Percentiles rank a stretch among this genome's conserved stretches.
phyloP scores from a whole-genome alignment of 2,888 invertebrate genomes.

The Glyphotaelius pellucidus region DNA sequence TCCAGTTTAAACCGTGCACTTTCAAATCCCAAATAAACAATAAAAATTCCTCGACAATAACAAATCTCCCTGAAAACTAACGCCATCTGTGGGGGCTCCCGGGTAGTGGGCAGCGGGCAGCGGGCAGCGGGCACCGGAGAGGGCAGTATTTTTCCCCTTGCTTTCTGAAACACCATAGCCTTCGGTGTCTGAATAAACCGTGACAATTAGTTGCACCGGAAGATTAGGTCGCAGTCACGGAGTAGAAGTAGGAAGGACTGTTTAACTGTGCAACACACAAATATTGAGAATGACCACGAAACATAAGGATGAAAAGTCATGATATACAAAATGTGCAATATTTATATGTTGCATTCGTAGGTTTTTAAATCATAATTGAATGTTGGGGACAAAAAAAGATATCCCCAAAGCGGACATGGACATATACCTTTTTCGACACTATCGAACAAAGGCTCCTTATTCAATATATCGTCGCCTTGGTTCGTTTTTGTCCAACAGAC shows the following conservation, averaged over 20 bases:
- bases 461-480: too few relatives aligned
- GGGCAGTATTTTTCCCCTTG: slow-evolving; percentile 55
- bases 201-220: slow-evolving; percentile 59
- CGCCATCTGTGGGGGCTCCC: background rate
- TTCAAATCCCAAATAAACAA: background rate
- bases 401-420: too few relatives aligned
- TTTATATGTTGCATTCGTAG: too few relatives aligned
- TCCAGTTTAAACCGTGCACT: background rate
- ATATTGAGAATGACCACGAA: background rate
- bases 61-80: background rate
- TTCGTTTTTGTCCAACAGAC: too few relatives aligned
- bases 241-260: slow-evolving; percentile 21
- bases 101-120: background rate
- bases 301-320: too few relatives aligned
- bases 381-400: too few relatives aligned
- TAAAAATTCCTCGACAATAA: background rate
- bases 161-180: background rate
- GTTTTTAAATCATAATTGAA: too few relatives aligned
- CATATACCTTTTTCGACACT: too few relatives aligned
- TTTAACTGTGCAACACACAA: background rate
- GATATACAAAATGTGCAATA: too few relatives aligned
- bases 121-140: slow-evolving; percentile 5
- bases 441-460: too few relatives aligned
- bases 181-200: slow-evolving; percentile 56
- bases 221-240: slow-evolving; percentile 54